These are phyloP conservation scores for Hapalemur alaotrensis DNA, from an alignment of 2,797 vertebrate genomes.

Conservation along the genomic window DNA sequence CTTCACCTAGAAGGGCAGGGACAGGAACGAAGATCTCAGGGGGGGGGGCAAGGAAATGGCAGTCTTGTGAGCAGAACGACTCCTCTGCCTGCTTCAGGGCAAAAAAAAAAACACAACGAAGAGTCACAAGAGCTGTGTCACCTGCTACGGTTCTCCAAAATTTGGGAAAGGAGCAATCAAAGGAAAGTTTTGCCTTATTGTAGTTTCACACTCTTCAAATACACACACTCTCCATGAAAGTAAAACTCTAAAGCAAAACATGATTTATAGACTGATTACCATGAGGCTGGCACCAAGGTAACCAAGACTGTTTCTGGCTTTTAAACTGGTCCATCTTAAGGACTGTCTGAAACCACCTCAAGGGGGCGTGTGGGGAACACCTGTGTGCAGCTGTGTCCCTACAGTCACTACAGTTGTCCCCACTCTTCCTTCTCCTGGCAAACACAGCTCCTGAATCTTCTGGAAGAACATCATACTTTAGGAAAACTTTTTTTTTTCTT, in stretches of 20 bases:
- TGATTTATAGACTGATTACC: not conserved
- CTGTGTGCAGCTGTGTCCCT: not conserved
- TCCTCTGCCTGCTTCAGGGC: not conserved
- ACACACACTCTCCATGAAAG: not conserved
- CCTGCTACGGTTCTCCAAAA: not conserved
- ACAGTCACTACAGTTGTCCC: rapidly evolving
- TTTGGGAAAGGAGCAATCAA: not conserved
- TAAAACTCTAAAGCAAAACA: not conserved
- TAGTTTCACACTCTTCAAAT: not conserved
- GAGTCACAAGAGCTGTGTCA: rapidly evolving
- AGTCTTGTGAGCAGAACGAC: not conserved
- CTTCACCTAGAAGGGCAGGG: not conserved
- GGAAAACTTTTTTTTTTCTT: not conserved
- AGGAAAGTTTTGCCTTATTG: not conserved
- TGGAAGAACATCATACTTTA: not conserved
- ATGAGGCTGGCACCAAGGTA: too few relatives aligned
- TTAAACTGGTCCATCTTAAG: not conserved
- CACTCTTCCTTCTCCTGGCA: not conserved
- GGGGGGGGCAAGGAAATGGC: not conserved
- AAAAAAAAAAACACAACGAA: not conserved
- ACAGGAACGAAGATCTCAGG: not conserved
- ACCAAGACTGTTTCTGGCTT: not conserved
- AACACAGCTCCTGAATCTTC: not conserved
- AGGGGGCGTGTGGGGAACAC: not conserved
- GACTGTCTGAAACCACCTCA: not conserved